These are phyloP conservation scores for Chloroceryle inda DNA, from an alignment of 2,797 vertebrate genomes.

Conservation along the genomic window DNA sequence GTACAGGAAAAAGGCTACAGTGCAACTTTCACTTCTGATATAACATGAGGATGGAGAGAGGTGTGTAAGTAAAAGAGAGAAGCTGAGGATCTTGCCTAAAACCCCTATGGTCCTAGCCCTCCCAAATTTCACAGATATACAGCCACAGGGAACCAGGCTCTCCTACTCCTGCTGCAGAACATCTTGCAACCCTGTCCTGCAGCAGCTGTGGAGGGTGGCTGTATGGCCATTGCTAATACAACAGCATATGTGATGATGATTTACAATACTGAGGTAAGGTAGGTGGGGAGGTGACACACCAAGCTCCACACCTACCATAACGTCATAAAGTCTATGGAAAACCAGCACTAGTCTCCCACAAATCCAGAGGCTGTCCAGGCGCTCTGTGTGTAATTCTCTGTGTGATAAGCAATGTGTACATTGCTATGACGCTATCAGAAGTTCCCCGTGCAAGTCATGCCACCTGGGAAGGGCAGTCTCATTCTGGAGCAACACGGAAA, in stretches of 20 bases:
- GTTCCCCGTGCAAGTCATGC: neutral
- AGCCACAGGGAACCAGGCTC: neutral
- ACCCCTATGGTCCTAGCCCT: neutral
- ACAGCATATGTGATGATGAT: neutral
- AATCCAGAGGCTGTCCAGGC: neutral
- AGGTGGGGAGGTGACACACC: conserved; percentile 27
- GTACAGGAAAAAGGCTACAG: neutral
- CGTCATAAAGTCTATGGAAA: fast-evolving
- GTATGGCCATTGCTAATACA: neutral
- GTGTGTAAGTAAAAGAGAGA: neutral
- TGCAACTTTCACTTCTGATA: neutral
- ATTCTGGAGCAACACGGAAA: neutral
- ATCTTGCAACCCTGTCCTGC: neutral
- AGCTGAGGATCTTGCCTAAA: neutral
- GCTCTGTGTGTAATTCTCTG: neutral
- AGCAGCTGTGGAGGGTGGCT: neutral
- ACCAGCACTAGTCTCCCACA: neutral
- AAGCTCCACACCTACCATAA: neutral
- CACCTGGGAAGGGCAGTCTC: neutral
- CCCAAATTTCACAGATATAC: neutral
- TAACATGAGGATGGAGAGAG: neutral
- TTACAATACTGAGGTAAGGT: neutral
- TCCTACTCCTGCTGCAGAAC: neutral
- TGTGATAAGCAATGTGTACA: conserved; percentile 26
- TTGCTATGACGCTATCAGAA: neutral